Conservation (phyloP, 92 coral and sea anemone genomes). For the Phenganax stokvisi region DNA sequence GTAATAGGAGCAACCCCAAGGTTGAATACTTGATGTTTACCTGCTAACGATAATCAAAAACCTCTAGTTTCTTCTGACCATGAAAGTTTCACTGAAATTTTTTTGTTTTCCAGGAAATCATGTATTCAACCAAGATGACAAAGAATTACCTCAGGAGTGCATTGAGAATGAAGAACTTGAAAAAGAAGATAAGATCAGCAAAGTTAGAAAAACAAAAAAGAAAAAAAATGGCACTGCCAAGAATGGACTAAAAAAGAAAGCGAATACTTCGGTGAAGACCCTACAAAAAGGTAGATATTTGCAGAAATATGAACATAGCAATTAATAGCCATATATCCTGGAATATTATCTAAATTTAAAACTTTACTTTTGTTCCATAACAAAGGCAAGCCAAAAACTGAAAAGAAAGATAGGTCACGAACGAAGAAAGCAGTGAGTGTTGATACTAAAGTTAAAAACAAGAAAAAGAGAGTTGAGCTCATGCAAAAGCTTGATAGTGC, state of each 20-base stretch:
- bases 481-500: background rate
- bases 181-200: background rate
- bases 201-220: background rate
- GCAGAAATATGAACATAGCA: background rate
- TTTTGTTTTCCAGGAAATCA: slow-evolving; percentile 2
- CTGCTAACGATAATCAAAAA: no score
- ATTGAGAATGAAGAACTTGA: background rate
- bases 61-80: no score
- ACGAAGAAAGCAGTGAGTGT: background rate
- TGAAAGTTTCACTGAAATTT: no score
- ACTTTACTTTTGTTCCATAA: background rate
- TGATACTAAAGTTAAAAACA: background rate
- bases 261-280: background rate
- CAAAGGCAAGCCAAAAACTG: background rate
- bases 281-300: background rate
- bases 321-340: background rate
- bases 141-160: no score
- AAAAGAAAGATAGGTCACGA: background rate
- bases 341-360: background rate
- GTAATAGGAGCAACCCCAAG: no score
- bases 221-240: background rate
- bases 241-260: background rate
- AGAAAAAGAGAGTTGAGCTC: background rate
- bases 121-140: no score
- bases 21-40: no score